Evolutionary conservation across 2,797 vertebrate species (phyloP).

Genomic region (Gadopsis marmoratus): DNA sequence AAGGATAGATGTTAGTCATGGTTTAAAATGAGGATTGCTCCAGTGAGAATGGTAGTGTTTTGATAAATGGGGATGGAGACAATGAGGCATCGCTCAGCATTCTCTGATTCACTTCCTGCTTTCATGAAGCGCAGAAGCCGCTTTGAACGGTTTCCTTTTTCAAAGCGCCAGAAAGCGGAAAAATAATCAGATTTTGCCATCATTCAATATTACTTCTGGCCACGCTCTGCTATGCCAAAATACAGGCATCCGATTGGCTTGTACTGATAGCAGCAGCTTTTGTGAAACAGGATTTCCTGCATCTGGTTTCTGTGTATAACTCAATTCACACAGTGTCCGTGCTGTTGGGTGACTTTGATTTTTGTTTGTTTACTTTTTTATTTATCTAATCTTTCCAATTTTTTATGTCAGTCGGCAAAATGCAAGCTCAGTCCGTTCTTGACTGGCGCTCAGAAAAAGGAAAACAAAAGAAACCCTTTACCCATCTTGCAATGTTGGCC

Average conservation of each 20-base stretch:
- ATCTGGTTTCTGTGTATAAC: conserved; percentile 63
- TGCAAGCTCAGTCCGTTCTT: background rate
- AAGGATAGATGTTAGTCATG: conserved; percentile 36
- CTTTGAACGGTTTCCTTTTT: conserved; percentile 30
- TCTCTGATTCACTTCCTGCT: conserved; percentile 66
- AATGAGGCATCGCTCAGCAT: conserved; percentile 47
- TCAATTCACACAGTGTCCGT: conserved; percentile 34
- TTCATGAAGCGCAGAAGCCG: conserved; percentile 32
- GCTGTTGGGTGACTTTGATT: conserved; percentile 4
- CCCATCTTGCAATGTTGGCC: conserved; percentile 29
- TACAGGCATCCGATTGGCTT: conserved; percentile 43
- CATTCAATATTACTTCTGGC: conserved; percentile 34
- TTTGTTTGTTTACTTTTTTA: conserved; percentile 30
- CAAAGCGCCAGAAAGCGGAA: conserved; percentile 9
- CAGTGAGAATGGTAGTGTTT: conserved; percentile 13
- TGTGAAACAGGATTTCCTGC: conserved; percentile 60
- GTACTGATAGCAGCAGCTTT: conserved; percentile 45
- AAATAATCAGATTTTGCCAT: conserved; percentile 38
- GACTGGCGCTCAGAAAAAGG: conserved; percentile 22
- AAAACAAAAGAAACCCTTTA: conserved; percentile 41
- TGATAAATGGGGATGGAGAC: conserved; percentile 45
- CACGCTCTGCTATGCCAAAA: conserved; percentile 36
- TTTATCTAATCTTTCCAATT: conserved; percentile 3
- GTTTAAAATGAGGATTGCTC: conserved; percentile 46
- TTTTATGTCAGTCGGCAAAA: conserved; percentile 24